A percentile compares a stretch with the other conserved stretches of the same genome.
Conservation (phyloP, 2,888 invertebrate genomes). For the Harpalus rufipes region DNA sequence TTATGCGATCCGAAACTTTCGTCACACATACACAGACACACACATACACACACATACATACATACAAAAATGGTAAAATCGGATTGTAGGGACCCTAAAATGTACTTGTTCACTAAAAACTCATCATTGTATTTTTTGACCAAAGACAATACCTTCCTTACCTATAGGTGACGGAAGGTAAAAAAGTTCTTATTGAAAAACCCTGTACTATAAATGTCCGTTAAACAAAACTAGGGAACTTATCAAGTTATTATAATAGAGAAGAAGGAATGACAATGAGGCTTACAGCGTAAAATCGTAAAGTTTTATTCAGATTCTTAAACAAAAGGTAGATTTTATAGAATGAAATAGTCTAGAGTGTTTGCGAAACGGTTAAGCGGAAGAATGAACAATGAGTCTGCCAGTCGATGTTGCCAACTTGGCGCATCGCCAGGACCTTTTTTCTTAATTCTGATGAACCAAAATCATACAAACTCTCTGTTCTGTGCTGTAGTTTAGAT, state of each 20-base stretch:
- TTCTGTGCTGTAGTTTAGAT: conserved; percentile 38
- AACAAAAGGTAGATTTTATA: conserved; percentile 65
- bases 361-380: conserved; percentile 65
- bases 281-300: conserved; percentile 49
- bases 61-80: too few species aligned
- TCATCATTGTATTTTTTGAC: too few species aligned
- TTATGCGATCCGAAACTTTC: too few species aligned
- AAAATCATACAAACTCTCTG: conserved; percentile 61
- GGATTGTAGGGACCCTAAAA: too few species aligned
- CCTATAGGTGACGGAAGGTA: too few species aligned
- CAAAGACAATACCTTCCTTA: too few species aligned
- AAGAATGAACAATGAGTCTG: conserved; percentile 65
- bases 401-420: conserved; percentile 64
- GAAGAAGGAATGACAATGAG: conserved; percentile 11
- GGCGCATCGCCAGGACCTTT: conserved; percentile 47
- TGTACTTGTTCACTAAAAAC: too few species aligned
- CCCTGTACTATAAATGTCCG: too few species aligned
- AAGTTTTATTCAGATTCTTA: conserved; percentile 63
- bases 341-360: conserved; percentile 61
- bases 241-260: background rate
- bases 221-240: conserved; percentile 1
- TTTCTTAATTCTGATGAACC: conserved; percentile 62
- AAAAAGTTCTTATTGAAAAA: too few species aligned
- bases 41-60: too few species aligned
- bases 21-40: too few species aligned